A percentile compares a stretch with the other conserved stretches of the same genome.
phyloP scores from a whole-genome alignment of 2,113 vertebrate genomes.

The Nesogale talazaci region DNA sequence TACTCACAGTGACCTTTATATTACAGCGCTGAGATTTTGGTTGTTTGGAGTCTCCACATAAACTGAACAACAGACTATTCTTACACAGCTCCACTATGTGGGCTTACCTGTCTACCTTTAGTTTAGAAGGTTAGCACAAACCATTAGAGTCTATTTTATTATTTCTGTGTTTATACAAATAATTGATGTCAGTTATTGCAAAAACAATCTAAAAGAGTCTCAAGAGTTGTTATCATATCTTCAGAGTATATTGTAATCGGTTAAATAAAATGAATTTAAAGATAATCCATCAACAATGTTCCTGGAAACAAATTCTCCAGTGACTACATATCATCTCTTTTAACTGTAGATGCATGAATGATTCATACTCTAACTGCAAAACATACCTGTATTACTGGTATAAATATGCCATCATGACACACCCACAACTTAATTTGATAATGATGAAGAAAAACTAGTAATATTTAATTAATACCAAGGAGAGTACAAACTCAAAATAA shows the following conservation, averaged over 20 bases:
- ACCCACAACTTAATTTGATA: background rate
- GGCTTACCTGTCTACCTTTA: background rate
- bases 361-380: background rate
- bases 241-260: background rate
- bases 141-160: background rate
- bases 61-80: background rate
- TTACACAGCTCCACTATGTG: background rate
- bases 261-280: constrained; percentile 18
- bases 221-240: background rate
- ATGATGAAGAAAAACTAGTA: background rate
- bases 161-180: too few relatives aligned
- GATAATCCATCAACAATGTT: background rate
- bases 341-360: background rate
- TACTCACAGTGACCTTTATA: background rate
- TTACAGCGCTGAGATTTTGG: background rate
- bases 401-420: background rate
- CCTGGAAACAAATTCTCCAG: background rate
- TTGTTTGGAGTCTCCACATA: background rate
- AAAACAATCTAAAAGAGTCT: background rate
- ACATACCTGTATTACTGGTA: background rate
- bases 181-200: background rate
- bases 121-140: background rate
- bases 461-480: background rate
- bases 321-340: background rate
- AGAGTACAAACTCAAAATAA: background rate